These are phyloP conservation scores for Schizothorax lantsangensis DNA, from an alignment of 2,797 vertebrate genomes.

Conservation along the genomic window DNA sequence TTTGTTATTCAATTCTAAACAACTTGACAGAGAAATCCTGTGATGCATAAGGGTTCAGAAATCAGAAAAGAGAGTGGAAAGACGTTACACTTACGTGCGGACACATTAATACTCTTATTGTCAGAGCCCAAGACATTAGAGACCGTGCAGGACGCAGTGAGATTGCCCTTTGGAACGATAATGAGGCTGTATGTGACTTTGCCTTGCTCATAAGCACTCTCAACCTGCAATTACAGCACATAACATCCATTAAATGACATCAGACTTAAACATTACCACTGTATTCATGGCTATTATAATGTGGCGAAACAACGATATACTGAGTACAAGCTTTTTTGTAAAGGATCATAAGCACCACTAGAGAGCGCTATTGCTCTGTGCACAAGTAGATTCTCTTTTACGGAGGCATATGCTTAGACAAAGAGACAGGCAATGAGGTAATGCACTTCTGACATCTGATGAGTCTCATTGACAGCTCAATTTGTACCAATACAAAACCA, in stretches of 20 bases:
- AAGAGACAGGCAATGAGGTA: background rate
- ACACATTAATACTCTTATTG: constrained; percentile 85
- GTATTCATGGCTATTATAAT: background rate
- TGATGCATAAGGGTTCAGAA: background rate
- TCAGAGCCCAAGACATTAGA: constrained; percentile 87
- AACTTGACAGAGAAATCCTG: background rate
- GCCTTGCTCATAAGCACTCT: constrained; percentile 74
- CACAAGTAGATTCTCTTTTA: background rate
- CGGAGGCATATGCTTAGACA: background rate
- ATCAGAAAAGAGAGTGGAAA: background rate
- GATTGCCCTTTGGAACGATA: constrained; percentile 88
- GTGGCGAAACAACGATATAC: background rate
- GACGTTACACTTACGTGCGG: constrained; percentile 86
- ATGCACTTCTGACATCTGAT: constrained; percentile 1
- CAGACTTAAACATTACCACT: background rate
- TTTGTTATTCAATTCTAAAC: background rate
- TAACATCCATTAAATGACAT: constrained; percentile 35
- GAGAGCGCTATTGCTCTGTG: constrained; percentile 20
- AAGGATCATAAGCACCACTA: background rate
- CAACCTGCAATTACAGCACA: constrained; percentile 63
- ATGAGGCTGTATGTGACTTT: constrained; percentile 88
- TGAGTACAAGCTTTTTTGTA: background rate
- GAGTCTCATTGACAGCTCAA: constrained; percentile 3
- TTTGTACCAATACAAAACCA: constrained; percentile 20
- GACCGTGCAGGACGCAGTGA: constrained; percentile 90